Base-by-base conservation (phyloP, 2,888 invertebrate species). In the Apodemia hepburni region DNA sequence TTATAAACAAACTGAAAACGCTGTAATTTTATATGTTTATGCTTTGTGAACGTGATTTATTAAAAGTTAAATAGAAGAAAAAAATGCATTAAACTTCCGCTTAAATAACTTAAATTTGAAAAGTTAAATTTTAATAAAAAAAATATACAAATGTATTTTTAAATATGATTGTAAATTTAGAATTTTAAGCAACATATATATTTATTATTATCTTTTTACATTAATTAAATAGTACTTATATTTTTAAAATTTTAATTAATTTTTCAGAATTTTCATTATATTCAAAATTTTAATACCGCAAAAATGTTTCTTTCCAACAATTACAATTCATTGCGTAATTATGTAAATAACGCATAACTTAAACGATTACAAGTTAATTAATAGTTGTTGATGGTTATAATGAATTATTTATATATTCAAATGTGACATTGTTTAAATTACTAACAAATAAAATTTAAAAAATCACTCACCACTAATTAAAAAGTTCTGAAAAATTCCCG, bases 401-500 rank as follows among this genome's bases (percentile, higher is more conserved):
- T 42, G 5, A 42, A 42, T 15, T 42, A 15, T 42, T 15, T 12
- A 12, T 42, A 42, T 42, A 42, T 42, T 42, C 1, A 15, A 42
- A 42, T 42, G 1, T n/a, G 15, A 1, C 4, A 1, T 15, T 42
- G 6, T 15, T 6, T 6, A 15, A 15, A 42, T 15, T 15, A 6
- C 6, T 29, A 1, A 49, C 11, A 6, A 60, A 49, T 49, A 18
- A 18, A 38, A 12, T 1, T 18, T 59, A 2, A 59, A 4, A 22
- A 45, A 38, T 8, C 17, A 47, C 62, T 49, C 22, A 62, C 62
- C 62, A 58, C 35, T n/a, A 35, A 38, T 38, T 8, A 33, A 58
- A 49, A 33, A n/a, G 49, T 15, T 22, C 47, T n/a, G 35, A 18
- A 57, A 58, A 58, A 62, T 18, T 62, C 17, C 9, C 58, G 57